phyloP scores from a whole-genome alignment of 2,888 invertebrate genomes.

The Erebia palarica region DNA sequence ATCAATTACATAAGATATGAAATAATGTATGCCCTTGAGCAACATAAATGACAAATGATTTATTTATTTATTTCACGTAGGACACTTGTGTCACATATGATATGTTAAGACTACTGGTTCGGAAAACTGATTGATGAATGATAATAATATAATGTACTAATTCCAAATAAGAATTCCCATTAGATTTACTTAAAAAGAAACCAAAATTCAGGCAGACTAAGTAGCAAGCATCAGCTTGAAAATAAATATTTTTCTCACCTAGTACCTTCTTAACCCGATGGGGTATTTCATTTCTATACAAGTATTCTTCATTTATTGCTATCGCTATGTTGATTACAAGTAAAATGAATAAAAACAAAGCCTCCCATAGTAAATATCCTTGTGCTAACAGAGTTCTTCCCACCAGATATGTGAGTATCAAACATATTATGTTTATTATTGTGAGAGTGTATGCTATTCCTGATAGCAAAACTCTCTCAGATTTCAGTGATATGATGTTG shows the following conservation, averaged over 20 bases:
- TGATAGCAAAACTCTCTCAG: slow-evolving; percentile 71
- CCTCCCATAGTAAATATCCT: slow-evolving; percentile 70
- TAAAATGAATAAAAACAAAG: slow-evolving; percentile 69
- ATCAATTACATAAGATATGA: no score
- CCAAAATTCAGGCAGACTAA: no score
- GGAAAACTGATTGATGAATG: no score
- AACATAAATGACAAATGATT: no score
- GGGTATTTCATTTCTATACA: slow-evolving; percentile 80
- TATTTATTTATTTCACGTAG: no score
- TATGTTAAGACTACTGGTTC: no score
- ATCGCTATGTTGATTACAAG: slow-evolving; percentile 70
- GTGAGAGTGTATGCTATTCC: slow-evolving; percentile 75
- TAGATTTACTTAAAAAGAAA: no score
- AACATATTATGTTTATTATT: slow-evolving; percentile 65
- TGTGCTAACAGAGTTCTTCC: slow-evolving; percentile 71
- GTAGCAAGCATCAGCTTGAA: no score
- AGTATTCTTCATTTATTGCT: slow-evolving; percentile 75
- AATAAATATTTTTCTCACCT: slow-evolving; percentile 51
- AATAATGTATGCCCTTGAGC: no score
- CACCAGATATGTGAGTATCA: slow-evolving; percentile 68
- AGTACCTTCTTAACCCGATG: slow-evolving; percentile 74
- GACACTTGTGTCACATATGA: no score
- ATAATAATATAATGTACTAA: no score
- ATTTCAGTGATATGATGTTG: slow-evolving; percentile 75
- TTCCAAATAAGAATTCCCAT: no score